phyloP scores from a whole-genome alignment of 1,140 invertebrate genomes.

The Drosophila neocordata region DNA sequence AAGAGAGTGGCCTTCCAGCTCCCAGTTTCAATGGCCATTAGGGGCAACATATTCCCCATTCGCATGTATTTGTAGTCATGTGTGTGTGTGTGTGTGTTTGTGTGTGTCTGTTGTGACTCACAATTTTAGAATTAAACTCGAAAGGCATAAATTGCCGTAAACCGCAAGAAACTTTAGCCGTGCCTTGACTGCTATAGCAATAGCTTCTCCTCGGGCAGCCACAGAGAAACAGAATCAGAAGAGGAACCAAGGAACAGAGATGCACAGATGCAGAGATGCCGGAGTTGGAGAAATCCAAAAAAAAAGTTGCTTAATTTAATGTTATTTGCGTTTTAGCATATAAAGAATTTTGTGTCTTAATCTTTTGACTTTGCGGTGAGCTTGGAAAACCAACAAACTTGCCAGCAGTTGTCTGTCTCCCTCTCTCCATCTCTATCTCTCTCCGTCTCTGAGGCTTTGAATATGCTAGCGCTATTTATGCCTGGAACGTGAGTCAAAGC shows the following conservation, averaged over 20 bases:
- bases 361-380: constrained; percentile 78
- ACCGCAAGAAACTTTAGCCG: constrained; percentile 79
- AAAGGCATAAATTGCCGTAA: constrained; percentile 77
- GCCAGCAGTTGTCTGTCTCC: constrained; percentile 19
- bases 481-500: constrained; percentile 63
- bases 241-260: too few relatives aligned
- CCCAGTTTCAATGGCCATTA: constrained; percentile 42
- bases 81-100: not conserved
- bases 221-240: not conserved
- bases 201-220: constrained; percentile 35
- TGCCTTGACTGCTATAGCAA: constrained; percentile 45
- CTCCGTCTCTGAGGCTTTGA: constrained; percentile 60
- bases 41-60: constrained; percentile 43
- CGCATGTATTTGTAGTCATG: constrained; percentile 19
- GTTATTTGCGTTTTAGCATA: constrained; percentile 82
- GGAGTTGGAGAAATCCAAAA: constrained; percentile 22
- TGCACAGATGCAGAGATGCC: constrained; percentile 9
- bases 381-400: constrained; percentile 25
- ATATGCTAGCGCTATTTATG: constrained; percentile 82
- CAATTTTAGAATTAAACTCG: constrained; percentile 78
- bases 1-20: not conserved
- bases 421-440: too few relatives aligned
- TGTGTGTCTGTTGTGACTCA: constrained; percentile 71
- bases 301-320: constrained; percentile 82
- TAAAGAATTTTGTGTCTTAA: constrained; percentile 83